A percentile compares a stretch with the other conserved stretches of the same genome.
Evolutionary conservation across 1,140 invertebrate genomes (phyloP).

Genomic region (Meloidogyne exigua): DNA sequence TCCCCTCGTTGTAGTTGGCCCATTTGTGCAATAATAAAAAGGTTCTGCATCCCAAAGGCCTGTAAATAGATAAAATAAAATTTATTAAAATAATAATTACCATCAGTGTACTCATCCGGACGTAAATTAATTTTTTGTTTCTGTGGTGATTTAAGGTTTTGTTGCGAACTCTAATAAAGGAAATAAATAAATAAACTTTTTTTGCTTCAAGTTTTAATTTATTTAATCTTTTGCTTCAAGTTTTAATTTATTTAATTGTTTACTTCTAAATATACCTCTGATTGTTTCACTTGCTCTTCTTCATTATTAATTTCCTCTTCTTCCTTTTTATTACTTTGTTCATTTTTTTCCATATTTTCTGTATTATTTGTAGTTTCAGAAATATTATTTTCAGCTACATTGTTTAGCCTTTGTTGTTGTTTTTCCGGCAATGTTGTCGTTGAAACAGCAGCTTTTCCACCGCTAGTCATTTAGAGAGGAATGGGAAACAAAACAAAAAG

Average conservation of each 20-base stretch:
- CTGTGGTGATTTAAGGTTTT: background rate
- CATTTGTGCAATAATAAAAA: slow-evolving; percentile 17
- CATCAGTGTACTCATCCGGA: background rate
- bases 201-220: background rate
- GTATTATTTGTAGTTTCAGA: too few species aligned
- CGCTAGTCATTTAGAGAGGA: too few species aligned
- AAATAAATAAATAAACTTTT: background rate
- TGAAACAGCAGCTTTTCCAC: too few species aligned
- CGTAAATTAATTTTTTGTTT: background rate
- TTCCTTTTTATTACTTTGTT: too few species aligned
- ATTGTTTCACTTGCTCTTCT: too few species aligned
- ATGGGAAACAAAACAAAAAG: too few species aligned
- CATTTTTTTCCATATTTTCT: too few species aligned
- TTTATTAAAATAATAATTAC: background rate
- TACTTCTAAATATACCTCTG: too few species aligned
- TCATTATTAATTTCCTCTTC: too few species aligned
- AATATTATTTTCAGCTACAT: too few species aligned
- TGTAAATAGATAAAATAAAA: background rate
- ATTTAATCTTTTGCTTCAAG: background rate
- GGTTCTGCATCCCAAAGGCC: slow-evolving; percentile 25
- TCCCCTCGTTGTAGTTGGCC: background rate
- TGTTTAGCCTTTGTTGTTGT: too few species aligned
- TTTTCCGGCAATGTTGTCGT: too few species aligned
- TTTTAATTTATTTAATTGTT: background rate
- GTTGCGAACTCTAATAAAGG: background rate